These are phyloP conservation scores for Hystrix brachyura DNA, from an alignment of 2,113 vertebrate species.

Conservation along the genomic window DNA sequence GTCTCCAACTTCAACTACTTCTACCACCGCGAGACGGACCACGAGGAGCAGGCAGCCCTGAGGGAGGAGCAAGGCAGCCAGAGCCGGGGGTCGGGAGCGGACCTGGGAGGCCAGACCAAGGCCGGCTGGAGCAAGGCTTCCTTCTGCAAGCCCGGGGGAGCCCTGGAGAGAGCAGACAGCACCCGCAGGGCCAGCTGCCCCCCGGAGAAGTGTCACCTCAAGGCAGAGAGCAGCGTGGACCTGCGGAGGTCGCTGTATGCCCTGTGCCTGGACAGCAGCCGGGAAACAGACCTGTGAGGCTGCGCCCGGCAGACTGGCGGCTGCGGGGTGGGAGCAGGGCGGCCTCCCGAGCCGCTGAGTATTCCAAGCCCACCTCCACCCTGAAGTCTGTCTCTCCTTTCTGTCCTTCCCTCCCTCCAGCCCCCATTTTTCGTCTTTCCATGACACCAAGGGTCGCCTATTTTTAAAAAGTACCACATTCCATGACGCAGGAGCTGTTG, in stretches of 20 bases:
- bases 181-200: slow-evolving; percentile 84
- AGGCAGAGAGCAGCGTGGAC: slow-evolving; percentile 95
- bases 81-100: slow-evolving; percentile 81
- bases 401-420: background rate
- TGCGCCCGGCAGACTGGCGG: background rate
- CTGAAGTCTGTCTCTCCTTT: background rate
- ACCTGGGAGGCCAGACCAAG: slow-evolving; percentile 85
- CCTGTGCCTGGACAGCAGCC: slow-evolving; percentile 93
- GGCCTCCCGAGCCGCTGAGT: slow-evolving; percentile 72
- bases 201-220: slow-evolving; percentile 92
- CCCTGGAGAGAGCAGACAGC: slow-evolving; percentile 89
- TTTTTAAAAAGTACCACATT: slow-evolving; percentile 89
- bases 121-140: slow-evolving; percentile 90
- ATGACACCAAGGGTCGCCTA: slow-evolving; percentile 85
- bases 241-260: slow-evolving; percentile 95
- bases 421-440: slow-evolving; percentile 76
- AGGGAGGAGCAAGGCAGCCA: slow-evolving; percentile 91
- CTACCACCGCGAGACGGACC: slow-evolving; percentile 97
- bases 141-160: slow-evolving; percentile 88
- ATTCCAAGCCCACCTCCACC: slow-evolving; percentile 66
- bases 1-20: slow-evolving; percentile 99
- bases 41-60: slow-evolving; percentile 92
- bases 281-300: slow-evolving; percentile 95
- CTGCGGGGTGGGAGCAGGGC: background rate
- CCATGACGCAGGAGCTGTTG: slow-evolving; percentile 85